These are phyloP conservation scores for Platycercus adscitus DNA, from an alignment of 2,113 vertebrate species.

Conservation along the genomic window DNA sequence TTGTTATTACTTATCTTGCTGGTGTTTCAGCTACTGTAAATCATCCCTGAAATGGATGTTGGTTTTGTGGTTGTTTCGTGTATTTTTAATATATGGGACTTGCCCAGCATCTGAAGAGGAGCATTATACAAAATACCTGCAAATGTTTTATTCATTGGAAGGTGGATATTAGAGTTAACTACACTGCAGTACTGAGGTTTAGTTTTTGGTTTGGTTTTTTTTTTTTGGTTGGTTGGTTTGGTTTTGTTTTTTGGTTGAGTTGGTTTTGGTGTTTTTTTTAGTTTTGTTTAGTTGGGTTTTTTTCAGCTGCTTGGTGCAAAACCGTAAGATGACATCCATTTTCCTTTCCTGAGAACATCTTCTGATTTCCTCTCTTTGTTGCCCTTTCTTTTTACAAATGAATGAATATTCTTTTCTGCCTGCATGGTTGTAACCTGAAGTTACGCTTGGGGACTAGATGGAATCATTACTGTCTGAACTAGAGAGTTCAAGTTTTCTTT, in stretches of 20 bases:
- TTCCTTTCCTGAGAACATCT: background rate
- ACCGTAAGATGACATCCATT: background rate
- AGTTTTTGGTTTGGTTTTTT: too few species aligned
- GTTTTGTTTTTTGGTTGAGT: too few species aligned
- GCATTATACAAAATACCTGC: accelerated
- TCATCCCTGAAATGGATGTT: background rate
- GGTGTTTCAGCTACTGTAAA: background rate
- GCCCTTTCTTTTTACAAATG: background rate
- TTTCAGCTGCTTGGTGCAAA: background rate
- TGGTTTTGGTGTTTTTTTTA: background rate
- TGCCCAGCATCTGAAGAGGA: background rate
- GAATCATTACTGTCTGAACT: background rate
- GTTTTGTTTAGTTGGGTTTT: background rate
- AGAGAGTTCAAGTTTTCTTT: background rate
- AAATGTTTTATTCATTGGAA: background rate
- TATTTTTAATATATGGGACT: background rate
- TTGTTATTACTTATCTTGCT: too few species aligned
- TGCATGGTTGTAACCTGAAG: background rate
- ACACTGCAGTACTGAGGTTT: background rate
- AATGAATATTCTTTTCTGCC: background rate
- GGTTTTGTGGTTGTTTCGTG: background rate
- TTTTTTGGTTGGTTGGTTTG: background rate
- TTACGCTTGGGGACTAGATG: background rate
- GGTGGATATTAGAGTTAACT: background rate
- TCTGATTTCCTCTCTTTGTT: background rate